Evolutionary conservation across 1,140 invertebrate species (phyloP).

Genomic region (Drosophila bocqueti): DNA sequence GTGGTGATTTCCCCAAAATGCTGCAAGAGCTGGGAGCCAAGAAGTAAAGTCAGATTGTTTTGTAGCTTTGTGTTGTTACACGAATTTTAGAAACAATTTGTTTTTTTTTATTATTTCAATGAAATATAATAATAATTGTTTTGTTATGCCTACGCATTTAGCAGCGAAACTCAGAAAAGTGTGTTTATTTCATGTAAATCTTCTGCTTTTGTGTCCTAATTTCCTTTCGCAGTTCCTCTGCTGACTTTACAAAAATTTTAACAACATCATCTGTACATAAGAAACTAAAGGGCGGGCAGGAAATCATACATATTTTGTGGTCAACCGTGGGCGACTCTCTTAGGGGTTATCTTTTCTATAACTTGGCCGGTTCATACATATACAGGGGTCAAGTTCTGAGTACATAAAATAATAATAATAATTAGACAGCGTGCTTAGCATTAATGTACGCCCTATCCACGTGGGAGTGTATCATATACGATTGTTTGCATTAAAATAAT

Average conservation of each 20-base stretch:
- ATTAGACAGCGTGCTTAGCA: conserved; percentile 58
- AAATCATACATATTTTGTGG: conserved; percentile 39
- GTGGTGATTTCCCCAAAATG: conserved; percentile 3
- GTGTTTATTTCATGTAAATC: conserved; percentile 68
- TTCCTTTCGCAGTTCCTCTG: conserved; percentile 46
- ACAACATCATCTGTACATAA: conserved; percentile 79
- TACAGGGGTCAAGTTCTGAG: conserved; percentile 55
- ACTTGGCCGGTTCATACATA: conserved; percentile 61
- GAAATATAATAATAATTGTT: conserved; percentile 84
- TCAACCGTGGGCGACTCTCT: conserved; percentile 56
- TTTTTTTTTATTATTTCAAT: conserved; percentile 82
- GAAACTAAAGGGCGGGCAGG: conserved; percentile 63
- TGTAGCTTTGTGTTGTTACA: conserved; percentile 80
- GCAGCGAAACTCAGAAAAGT: conserved; percentile 72
- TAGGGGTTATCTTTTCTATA: conserved; percentile 52
- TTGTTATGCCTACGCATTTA: conserved; percentile 75
- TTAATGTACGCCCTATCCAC: conserved; percentile 57
- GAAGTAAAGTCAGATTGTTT: conserved; percentile 24
- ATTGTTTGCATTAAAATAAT: conserved; percentile 54
- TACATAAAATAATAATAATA: conserved; percentile 59
- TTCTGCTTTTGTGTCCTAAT: conserved; percentile 37
- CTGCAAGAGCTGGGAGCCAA: conserved; percentile 3
- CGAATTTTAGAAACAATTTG: conserved; percentile 84
- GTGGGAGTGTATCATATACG: conserved; percentile 60
- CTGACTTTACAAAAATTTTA: conserved; percentile 70